Conservation (phyloP, 2,113 vertebrate species). For the Salvator merianae region DNA sequence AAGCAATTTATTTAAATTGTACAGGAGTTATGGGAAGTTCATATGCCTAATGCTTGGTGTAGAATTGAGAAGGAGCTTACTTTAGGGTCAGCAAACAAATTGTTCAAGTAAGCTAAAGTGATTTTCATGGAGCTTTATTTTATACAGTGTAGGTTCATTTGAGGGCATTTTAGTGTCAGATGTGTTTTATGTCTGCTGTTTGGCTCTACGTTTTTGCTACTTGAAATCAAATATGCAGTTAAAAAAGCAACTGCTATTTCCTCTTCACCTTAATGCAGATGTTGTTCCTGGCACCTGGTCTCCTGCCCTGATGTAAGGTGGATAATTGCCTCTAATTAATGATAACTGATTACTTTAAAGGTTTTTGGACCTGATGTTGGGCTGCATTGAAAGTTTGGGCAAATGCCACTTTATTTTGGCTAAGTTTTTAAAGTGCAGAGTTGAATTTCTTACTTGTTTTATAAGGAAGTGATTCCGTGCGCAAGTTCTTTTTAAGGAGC, state of each 20-base stretch:
- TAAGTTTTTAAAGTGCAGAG: fast-evolving
- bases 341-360: not conserved
- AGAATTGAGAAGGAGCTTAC: not conserved
- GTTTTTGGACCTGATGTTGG: fast-evolving
- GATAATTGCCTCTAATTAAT: not conserved
- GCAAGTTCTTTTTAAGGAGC: not conserved
- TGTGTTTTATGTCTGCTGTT: not conserved
- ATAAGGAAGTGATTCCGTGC: not conserved
- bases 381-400: fast-evolving
- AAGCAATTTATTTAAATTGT: not conserved
- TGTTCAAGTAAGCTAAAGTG: not conserved
- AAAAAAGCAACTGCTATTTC: constrained; percentile 17
- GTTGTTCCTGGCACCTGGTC: not conserved
- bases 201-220: not conserved
- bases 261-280: constrained; percentile 6
- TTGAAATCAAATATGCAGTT: not conserved
- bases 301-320: not conserved
- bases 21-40: not conserved
- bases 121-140: not conserved
- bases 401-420: fast-evolving
- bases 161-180: not conserved
- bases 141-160: not conserved
- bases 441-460: constrained; percentile 1
- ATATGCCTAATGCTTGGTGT: not conserved
- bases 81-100: not conserved